These are phyloP conservation scores for Serripes groenlandicus DNA, from an alignment of 2,888 invertebrate species.

Conservation along the genomic window DNA sequence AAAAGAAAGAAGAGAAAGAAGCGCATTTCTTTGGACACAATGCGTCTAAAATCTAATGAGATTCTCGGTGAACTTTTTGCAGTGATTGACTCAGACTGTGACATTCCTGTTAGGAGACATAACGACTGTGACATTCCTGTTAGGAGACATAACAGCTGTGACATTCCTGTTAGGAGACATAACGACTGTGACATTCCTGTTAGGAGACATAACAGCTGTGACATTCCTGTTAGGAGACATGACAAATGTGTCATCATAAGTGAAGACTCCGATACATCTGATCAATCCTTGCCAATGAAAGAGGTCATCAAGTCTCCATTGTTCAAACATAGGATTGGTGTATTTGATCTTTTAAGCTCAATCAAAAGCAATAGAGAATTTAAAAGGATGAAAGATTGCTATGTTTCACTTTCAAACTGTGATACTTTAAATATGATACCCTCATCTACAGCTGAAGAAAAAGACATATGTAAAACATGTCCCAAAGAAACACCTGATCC, in stretches of 20 bases:
- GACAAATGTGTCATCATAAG: not conserved
- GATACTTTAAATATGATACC: not conserved
- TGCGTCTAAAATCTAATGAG: conserved; percentile 14
- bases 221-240: not conserved
- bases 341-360: not conserved
- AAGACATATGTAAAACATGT: not conserved
- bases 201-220: not conserved
- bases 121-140: not conserved
- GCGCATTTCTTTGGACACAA: conserved; percentile 27
- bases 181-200: not conserved
- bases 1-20: conserved; percentile 16
- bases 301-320: not conserved
- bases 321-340: not conserved
- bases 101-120: conserved; percentile 2
- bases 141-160: not conserved
- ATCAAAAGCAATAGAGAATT: not conserved
- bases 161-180: too few species aligned
- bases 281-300: not conserved
- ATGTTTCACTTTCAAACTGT: not conserved
- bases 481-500: not conserved
- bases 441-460: not conserved
- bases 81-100: conserved; percentile 23
- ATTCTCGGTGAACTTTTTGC: conserved; percentile 42
- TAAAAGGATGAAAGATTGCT: not conserved
- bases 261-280: not conserved